phyloP scores from a whole-genome alignment of 1,140 invertebrate genomes.

The Chlorops oryzae region DNA sequence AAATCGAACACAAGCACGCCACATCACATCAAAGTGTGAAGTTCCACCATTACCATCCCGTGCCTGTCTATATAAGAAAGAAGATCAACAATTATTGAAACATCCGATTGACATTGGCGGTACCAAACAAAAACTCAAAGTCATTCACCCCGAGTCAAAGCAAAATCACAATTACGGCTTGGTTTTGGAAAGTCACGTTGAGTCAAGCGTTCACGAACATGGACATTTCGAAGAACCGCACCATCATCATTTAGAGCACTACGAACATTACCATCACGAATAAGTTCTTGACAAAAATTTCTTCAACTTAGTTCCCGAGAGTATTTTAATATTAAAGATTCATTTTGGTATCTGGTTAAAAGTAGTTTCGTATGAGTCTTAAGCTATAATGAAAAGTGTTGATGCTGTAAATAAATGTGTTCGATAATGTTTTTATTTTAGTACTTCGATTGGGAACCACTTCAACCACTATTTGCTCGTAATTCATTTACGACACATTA shows the following conservation, averaged over 20 bases:
- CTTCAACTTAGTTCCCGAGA: too few species aligned
- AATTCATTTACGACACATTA: too few species aligned
- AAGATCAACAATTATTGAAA: constrained; percentile 56
- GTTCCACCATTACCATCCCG: constrained; percentile 59
- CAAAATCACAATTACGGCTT: constrained; percentile 54
- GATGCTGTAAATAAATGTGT: too few species aligned
- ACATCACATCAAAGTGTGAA: constrained; percentile 61
- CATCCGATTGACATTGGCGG: constrained; percentile 57
- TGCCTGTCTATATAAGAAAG: constrained; percentile 60
- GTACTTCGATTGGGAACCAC: too few species aligned
- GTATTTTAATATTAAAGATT: too few species aligned
- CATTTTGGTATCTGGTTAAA: too few species aligned
- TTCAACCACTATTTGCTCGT: too few species aligned
- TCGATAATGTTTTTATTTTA: too few species aligned
- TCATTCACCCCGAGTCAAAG: constrained; percentile 55
- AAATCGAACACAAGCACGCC: constrained; percentile 56
- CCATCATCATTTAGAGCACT: constrained; percentile 42
- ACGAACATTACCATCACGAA: constrained; percentile 29
- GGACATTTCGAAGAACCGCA: constrained; percentile 46
- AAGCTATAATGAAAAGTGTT: too few species aligned
- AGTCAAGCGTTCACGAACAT: constrained; percentile 51
- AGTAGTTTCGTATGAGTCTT: too few species aligned
- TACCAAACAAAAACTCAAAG: constrained; percentile 54
- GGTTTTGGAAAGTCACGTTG: constrained; percentile 54
- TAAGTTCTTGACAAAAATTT: too few species aligned